Evolutionary conservation across 2,113 vertebrate genomes (phyloP).

Genomic region (Balaeniceps rex): DNA sequence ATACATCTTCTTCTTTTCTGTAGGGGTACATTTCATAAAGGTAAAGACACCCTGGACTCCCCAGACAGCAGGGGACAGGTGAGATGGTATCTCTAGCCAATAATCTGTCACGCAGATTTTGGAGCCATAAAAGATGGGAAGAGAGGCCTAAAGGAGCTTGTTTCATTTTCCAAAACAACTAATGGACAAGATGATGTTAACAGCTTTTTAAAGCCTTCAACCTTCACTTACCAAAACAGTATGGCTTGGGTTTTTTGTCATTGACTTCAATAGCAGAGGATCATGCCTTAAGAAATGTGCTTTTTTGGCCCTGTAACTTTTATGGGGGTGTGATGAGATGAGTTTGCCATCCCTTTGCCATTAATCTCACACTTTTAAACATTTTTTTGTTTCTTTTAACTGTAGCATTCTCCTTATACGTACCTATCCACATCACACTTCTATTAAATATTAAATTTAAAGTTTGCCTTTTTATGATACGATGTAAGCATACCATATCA

Average conservation of each 20-base stretch:
- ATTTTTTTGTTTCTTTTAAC: neutral
- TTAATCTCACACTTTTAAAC: neutral
- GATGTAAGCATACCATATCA: neutral
- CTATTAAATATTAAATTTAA: neutral
- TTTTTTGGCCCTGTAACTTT: neutral
- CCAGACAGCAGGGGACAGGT: neutral
- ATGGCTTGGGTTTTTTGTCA: neutral
- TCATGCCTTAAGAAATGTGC: neutral
- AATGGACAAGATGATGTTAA: neutral
- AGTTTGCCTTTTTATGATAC: neutral
- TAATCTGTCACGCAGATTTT: neutral
- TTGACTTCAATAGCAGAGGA: neutral
- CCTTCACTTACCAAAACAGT: neutral
- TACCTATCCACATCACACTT: neutral
- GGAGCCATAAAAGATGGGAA: neutral
- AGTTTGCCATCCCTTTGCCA: neutral
- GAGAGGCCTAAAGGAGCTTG: neutral
- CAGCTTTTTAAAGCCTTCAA: neutral
- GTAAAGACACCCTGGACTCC: neutral
- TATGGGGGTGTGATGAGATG: neutral
- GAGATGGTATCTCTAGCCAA: neutral
- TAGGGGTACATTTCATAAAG: neutral
- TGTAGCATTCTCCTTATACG: neutral
- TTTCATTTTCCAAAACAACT: slow-evolving; percentile 16
- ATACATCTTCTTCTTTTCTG: neutral